Evolutionary conservation across 2,888 invertebrate species (phyloP).

Genomic region (Chymomyza procnemis): DNA sequence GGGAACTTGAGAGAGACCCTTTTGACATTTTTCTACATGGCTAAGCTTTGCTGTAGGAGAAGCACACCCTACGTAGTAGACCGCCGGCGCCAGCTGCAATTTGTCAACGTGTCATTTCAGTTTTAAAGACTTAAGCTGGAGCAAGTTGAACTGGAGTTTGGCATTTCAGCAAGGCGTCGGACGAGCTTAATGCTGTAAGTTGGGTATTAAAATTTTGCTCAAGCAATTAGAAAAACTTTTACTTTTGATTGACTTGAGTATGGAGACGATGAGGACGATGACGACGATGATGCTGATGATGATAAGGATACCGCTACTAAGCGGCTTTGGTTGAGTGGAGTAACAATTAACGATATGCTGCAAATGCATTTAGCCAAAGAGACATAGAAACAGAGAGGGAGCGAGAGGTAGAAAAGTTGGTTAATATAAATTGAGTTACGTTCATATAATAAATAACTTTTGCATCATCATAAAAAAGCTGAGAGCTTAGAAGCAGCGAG

Average conservation of each 20-base stretch:
- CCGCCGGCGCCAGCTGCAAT: slow-evolving; percentile 31
- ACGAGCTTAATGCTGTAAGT: slow-evolving; percentile 31
- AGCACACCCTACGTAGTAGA: not conserved
- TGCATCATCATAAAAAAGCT: slow-evolving; percentile 53
- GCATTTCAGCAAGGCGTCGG: not conserved
- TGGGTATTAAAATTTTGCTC: slow-evolving; percentile 36
- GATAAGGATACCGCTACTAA: not conserved
- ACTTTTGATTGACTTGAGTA: slow-evolving; percentile 30
- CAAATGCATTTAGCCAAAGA: not conserved
- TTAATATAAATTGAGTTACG: not conserved
- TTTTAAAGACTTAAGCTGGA: slow-evolving; percentile 57
- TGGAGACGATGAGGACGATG: too few species aligned
- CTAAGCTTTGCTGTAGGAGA: not conserved
- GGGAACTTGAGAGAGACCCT: slow-evolving; percentile 30
- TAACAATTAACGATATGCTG: not conserved
- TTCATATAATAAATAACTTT: slow-evolving; percentile 28
- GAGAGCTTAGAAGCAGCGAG: slow-evolving; percentile 22
- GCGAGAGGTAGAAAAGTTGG: not conserved
- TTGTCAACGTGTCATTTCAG: slow-evolving; percentile 49
- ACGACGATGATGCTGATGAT: too few species aligned
- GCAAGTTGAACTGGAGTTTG: slow-evolving; percentile 9
- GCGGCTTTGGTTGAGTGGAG: not conserved
- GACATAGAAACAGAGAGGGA: too few species aligned
- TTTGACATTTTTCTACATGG: slow-evolving; percentile 1
- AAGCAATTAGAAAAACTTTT: slow-evolving; percentile 38